phyloP scores from a whole-genome alignment of 2,113 vertebrate species.

The Alexandromys fortis region DNA sequence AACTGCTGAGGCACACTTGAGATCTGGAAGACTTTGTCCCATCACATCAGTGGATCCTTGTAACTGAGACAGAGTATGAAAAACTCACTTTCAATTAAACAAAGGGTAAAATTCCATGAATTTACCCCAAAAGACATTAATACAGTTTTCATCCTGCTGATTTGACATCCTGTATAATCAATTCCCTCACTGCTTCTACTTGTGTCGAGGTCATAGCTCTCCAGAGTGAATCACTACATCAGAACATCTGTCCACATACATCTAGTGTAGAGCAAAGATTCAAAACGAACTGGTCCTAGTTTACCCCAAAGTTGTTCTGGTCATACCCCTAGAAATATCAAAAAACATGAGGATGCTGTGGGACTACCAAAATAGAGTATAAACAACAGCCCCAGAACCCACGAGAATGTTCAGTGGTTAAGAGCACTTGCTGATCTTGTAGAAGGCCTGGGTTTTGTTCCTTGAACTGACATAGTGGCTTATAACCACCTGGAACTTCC shows the following conservation, averaged over 20 bases:
- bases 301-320: neutral
- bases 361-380: neutral
- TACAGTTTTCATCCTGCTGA: neutral
- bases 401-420: neutral
- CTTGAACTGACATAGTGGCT: neutral
- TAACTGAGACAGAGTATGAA: neutral
- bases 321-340: neutral
- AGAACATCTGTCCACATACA: neutral
- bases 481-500: fast-evolving
- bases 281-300: neutral
- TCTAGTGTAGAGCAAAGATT: neutral
- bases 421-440: neutral
- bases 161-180: neutral
- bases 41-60: neutral
- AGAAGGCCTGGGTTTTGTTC: neutral
- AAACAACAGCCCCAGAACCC: neutral
- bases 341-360: neutral
- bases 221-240: neutral
- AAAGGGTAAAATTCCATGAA: neutral
- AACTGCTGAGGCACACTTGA: neutral
- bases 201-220: neutral
- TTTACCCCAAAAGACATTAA: neutral
- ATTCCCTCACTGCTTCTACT: neutral
- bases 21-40: neutral
- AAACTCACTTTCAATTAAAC: neutral